Base-by-base conservation (phyloP, 2,113 vertebrate species). In the Tylochromis polylepis region DNA sequence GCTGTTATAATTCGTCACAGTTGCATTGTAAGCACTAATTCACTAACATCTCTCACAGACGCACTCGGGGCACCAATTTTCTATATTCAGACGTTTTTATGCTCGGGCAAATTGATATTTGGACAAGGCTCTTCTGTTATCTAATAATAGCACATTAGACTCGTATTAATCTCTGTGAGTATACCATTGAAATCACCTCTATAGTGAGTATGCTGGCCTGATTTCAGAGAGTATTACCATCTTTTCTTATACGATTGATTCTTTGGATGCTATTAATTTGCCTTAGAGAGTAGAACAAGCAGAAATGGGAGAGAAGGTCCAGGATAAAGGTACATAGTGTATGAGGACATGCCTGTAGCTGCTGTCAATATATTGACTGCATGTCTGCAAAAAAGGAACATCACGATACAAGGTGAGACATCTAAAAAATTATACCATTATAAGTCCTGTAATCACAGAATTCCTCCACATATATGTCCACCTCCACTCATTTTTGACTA, bases 361-460 rank as follows among this genome's bases (percentile, higher is more conserved):
- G 49, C 29, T 18, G 29, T 72, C 77, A 75, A 12, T 16, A 14
- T 10, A 18, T 22, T 75, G 43, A 60, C 3, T 81, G 62, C 62
- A 15, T 67, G 7, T 84, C 24, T 86, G 81, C 5, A 15, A 24
- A 43, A 43, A 34, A 31, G 49, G 38, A 15, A 38, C 57, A 79
- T 87, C 72, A 79, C 15, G 41, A 1, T 87, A 83, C 84, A 65
- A 53, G 36, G 6, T 15, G 84, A 86, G 31, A 34, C 79, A 6
- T 85, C 34, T 78, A 8, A 84, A 55, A 53, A 65, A 78, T 18
- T 43, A 56, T 49, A 9, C 56, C 85, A 85, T 87, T 36, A 78
- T 85, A 70, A 79, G 84, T 36, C 83, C 85, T 81, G 65, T 53
- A 65, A 89, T 83, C 90, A 82, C 43, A 46, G 57, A 81, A 81